phyloP scores from a whole-genome alignment of 2,797 vertebrate genomes.

The Xerus rutilus region DNA sequence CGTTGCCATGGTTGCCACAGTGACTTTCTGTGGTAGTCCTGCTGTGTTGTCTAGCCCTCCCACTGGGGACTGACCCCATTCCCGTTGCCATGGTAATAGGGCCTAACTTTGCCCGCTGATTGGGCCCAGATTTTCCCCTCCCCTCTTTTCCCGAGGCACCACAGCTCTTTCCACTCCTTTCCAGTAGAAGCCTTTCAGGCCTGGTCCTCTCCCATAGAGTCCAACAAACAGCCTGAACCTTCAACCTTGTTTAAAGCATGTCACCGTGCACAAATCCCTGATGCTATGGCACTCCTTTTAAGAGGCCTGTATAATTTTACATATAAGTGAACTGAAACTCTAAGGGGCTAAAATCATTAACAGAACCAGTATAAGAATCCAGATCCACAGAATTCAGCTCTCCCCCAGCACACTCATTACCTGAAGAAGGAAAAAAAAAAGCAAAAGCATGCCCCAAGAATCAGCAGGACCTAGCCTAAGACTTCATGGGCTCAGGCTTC shows the following conservation, averaged over 20 bases:
- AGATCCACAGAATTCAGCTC: not conserved
- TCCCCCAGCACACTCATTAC: not conserved
- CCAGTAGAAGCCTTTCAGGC: not conserved
- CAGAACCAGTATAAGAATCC: not conserved
- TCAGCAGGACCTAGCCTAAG: not conserved
- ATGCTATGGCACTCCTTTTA: not conserved
- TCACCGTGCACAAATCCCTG: not conserved
- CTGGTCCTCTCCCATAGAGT: not conserved
- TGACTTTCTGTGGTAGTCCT: conserved; percentile 52
- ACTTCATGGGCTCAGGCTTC: not conserved
- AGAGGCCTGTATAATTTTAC: not conserved
- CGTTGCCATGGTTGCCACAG: conserved; percentile 71
- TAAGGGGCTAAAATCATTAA: conserved; percentile 2
- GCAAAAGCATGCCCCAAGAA: conserved; percentile 8
- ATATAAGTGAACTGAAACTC: conserved; percentile 26
- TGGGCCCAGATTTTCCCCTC: conserved; percentile 32
- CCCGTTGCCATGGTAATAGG: conserved; percentile 64
- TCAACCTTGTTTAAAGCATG: not conserved
- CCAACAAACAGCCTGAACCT: not conserved
- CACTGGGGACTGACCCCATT: conserved; percentile 76
- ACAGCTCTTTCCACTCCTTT: conserved; percentile 8
- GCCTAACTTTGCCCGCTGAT: not conserved
- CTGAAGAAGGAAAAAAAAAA: not conserved
- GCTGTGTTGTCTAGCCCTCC: conserved; percentile 60
- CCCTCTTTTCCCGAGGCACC: not conserved